Evolutionary conservation across 2,888 invertebrate genomes (phyloP).

Genomic region (Netelia melanura): DNA sequence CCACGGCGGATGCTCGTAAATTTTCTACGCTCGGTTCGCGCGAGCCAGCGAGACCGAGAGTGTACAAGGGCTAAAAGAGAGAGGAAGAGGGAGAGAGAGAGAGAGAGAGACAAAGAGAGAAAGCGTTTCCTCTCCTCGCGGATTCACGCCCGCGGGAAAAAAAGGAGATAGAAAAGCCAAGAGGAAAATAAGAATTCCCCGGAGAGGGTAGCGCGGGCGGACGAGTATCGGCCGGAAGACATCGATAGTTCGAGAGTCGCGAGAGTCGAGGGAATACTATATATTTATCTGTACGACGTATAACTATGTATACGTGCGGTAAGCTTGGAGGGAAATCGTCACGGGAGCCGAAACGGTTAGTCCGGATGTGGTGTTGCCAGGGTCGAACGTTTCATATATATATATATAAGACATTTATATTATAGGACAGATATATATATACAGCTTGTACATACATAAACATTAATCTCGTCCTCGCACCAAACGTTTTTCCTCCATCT

Average conservation of each 20-base stretch:
- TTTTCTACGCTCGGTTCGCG: conserved; percentile 53
- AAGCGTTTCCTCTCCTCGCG: background rate
- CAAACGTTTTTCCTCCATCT: too few relatives aligned
- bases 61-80: conserved; percentile 36
- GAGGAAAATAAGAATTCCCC: conserved; percentile 58
- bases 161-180: conserved; percentile 15
- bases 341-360: conserved; percentile 2
- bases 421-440: too few relatives aligned
- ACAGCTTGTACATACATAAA: too few relatives aligned
- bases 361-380: background rate
- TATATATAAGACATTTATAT: too few relatives aligned
- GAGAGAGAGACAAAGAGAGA: background rate
- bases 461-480: too few relatives aligned
- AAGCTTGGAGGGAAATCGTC: conserved; percentile 4
- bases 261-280: conserved; percentile 28
- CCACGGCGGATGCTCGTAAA: conserved; percentile 69
- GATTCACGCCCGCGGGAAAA: background rate
- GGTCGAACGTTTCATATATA: too few relatives aligned
- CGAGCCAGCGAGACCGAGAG: conserved; percentile 42
- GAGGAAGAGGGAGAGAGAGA: background rate
- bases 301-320: conserved; percentile 3
- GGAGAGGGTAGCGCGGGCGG: conserved; percentile 15
- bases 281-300: background rate
- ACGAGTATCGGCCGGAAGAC: conserved; percentile 52
- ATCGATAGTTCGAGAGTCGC: conserved; percentile 58